phyloP scores from a whole-genome alignment of 2,797 vertebrate genomes.

The Delichon dasypus region DNA sequence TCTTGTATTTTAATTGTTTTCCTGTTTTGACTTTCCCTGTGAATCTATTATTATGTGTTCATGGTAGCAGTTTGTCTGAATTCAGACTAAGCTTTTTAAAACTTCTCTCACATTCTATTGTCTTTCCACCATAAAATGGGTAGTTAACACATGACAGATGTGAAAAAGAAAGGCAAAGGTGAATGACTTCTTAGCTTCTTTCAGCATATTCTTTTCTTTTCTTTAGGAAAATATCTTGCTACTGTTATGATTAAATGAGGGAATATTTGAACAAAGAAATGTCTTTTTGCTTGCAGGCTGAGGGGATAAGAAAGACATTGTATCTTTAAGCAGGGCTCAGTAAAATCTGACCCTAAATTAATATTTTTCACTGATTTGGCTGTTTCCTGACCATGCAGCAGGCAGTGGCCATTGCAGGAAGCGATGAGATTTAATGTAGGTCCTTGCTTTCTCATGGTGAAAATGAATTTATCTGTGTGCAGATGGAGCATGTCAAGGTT shows the following conservation, averaged over 20 bases:
- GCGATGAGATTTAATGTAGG: neutral
- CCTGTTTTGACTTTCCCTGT: neutral
- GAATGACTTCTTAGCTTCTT: neutral
- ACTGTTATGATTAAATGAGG: neutral
- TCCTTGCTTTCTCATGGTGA: neutral
- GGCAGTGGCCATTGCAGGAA: neutral
- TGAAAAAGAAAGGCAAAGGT: neutral
- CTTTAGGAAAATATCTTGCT: neutral
- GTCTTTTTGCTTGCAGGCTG: neutral
- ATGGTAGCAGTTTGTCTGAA: neutral
- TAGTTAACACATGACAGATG: neutral
- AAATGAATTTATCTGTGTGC: neutral
- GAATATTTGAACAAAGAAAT: neutral
- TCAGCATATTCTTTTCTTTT: neutral
- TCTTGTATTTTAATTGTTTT: neutral
- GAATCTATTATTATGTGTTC: neutral
- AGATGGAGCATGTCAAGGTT: neutral
- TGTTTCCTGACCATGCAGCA: neutral
- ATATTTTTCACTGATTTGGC: neutral
- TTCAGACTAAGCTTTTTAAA: neutral
- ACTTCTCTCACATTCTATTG: neutral
- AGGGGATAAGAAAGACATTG: neutral
- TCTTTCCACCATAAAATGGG: neutral
- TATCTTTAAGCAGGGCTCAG: neutral
- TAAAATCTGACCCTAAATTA: neutral